phyloP scores from a whole-genome alignment of 2,797 vertebrate genomes.

The Manis javanica region DNA sequence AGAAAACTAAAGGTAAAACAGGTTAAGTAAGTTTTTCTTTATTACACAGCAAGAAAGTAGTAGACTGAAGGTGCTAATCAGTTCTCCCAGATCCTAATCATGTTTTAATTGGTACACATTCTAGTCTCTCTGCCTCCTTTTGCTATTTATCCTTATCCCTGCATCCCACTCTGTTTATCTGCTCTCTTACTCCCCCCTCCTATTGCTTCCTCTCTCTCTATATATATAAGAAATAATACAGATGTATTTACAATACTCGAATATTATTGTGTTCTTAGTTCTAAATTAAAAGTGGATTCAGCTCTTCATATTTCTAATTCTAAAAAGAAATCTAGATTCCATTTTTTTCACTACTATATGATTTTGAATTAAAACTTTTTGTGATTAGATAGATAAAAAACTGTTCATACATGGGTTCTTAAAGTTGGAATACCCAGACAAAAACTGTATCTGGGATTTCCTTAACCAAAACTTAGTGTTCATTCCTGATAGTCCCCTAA shows the following conservation, averaged over 20 bases:
- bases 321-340: not conserved
- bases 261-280: not conserved
- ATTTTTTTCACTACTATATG: not conserved
- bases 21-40: not conserved
- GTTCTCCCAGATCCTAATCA: not conserved
- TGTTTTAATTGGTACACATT: not conserved
- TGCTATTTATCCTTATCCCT: not conserved
- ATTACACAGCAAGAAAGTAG: not conserved
- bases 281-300: not conserved
- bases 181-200: not conserved
- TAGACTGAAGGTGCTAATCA: not conserved
- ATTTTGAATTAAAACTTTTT: slow-evolving; percentile 19
- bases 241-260: not conserved
- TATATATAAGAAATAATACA: slow-evolving; percentile 25
- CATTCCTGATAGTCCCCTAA: not conserved
- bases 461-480: not conserved
- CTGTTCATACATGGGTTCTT: not conserved
- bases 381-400: not conserved
- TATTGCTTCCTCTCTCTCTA: not conserved
- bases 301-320: not conserved
- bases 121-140: not conserved
- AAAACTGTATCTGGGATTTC: not conserved
- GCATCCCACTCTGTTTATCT: not conserved
- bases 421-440: not conserved
- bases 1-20: not conserved